phyloP scores from a whole-genome alignment of 2,888 invertebrate species.

The Troides oblongomaculatus region DNA sequence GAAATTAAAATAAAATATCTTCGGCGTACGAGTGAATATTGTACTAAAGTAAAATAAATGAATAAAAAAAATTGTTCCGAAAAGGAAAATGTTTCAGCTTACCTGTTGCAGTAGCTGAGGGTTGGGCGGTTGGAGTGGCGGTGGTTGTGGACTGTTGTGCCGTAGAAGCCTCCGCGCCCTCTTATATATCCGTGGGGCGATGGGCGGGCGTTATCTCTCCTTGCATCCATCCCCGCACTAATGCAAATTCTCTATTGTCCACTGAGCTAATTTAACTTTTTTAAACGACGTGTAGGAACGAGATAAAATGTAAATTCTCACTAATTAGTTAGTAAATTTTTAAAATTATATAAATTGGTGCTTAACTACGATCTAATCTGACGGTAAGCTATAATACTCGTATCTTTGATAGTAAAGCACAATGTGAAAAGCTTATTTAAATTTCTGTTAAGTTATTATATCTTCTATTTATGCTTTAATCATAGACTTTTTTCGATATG shows the following conservation, averaged over 20 bases:
- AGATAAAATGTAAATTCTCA: background rate
- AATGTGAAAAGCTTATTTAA: too few species aligned
- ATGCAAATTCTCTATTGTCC: constrained; percentile 28
- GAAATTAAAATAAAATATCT: background rate
- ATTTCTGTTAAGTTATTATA: too few species aligned
- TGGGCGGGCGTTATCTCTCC: constrained; percentile 41
- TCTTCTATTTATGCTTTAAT: too few species aligned
- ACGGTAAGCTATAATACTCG: too few species aligned
- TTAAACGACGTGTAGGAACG: constrained; percentile 3
- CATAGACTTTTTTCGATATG: too few species aligned
- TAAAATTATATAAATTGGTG: background rate
- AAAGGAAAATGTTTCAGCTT: constrained; percentile 40
- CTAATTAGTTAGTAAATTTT: background rate
- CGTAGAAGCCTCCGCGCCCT: constrained; percentile 43
- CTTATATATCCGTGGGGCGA: constrained; percentile 56
- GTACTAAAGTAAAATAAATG: background rate
- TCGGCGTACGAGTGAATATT: background rate
- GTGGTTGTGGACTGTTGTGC: constrained; percentile 58
- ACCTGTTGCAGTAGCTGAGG: constrained; percentile 40
- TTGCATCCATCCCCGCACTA: constrained; percentile 31
- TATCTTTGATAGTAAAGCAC: too few species aligned
- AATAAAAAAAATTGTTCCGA: constrained; percentile 21
- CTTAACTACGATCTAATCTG: too few species aligned
- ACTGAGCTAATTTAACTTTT: constrained; percentile 24
- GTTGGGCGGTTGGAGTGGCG: constrained; percentile 48